Evolutionary conservation across 2,888 invertebrate species (phyloP).

Genomic region (Hirudinaria manillensis): DNA sequence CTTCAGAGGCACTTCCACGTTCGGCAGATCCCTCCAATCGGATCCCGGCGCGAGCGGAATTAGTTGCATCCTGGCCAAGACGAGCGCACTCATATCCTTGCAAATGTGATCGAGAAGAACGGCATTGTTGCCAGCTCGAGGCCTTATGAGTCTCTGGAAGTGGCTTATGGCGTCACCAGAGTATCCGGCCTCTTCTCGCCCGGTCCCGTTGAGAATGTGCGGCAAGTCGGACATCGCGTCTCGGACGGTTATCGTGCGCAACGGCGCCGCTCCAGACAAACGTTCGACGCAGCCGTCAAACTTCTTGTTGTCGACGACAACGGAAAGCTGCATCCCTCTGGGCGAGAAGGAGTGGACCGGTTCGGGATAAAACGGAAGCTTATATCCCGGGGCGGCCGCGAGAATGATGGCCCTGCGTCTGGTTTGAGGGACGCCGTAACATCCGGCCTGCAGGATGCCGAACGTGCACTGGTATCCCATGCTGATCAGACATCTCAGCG

Average conservation of each 20-base stretch:
- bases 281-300: slow-evolving; percentile 55
- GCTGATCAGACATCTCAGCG: slow-evolving; percentile 67
- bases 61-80: slow-evolving; percentile 70
- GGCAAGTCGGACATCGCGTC: slow-evolving; percentile 80
- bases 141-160: slow-evolving; percentile 62
- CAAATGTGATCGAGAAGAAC: slow-evolving; percentile 71
- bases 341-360: slow-evolving; percentile 71
- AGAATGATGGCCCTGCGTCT: slow-evolving; percentile 70
- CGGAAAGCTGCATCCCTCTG: slow-evolving; percentile 61
- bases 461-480: slow-evolving; percentile 85
- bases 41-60: slow-evolving; percentile 66
- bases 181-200: slow-evolving; percentile 66
- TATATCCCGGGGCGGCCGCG: slow-evolving; percentile 74
- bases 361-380: slow-evolving; percentile 71
- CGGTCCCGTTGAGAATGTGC: slow-evolving; percentile 67
- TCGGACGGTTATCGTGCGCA: slow-evolving; percentile 70
- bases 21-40: slow-evolving; percentile 81
- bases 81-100: slow-evolving; percentile 74
- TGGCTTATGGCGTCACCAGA: slow-evolving; percentile 67
- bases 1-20: slow-evolving; percentile 61
- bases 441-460: slow-evolving; percentile 78
- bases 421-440: slow-evolving; percentile 78
- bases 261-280: slow-evolving; percentile 64
- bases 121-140: background rate
- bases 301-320: slow-evolving; percentile 59